Conservation (phyloP, 2,888 invertebrate species). For the Marasmarcha lunaedactyla region DNA sequence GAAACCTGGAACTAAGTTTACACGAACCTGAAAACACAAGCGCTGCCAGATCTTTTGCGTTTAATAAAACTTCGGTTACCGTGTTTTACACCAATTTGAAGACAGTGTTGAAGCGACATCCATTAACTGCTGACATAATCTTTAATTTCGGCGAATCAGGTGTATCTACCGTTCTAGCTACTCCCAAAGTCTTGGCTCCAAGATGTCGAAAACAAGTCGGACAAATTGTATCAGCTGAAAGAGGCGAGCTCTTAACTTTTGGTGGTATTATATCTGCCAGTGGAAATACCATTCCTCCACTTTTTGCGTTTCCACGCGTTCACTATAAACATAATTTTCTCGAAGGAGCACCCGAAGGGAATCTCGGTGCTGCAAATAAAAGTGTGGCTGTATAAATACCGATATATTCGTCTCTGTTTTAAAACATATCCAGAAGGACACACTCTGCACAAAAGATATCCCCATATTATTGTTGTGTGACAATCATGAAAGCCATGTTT, state of each 20-base stretch:
- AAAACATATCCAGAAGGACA: conserved; percentile 3
- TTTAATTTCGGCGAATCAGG: conserved; percentile 8
- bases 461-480: conserved; percentile 13
- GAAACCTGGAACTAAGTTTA: conserved; percentile 7
- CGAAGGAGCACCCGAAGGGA: conserved; percentile 17
- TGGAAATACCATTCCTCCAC: conserved; percentile 25
- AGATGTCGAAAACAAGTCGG: conserved; percentile 19
- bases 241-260: conserved; percentile 30
- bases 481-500: conserved; percentile 14
- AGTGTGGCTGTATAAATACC: conserved; percentile 17
- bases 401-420: conserved; percentile 11
- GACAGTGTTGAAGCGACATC: neutral
- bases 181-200: conserved; percentile 3
- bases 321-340: conserved; percentile 18
- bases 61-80: conserved; percentile 5
- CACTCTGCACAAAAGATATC: conserved; percentile 12
- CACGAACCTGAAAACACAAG: conserved; percentile 13
- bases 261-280: conserved; percentile 24
- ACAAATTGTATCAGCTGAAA: conserved; percentile 27
- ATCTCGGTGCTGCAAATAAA: conserved; percentile 12
- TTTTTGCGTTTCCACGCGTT: conserved; percentile 22
- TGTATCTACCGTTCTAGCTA: conserved; percentile 2
- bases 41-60: conserved; percentile 7
- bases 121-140: conserved; percentile 6
- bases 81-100: conserved; percentile 2